phyloP scores from a whole-genome alignment of 1,140 invertebrate species.

The Phthorimaea operculella region DNA sequence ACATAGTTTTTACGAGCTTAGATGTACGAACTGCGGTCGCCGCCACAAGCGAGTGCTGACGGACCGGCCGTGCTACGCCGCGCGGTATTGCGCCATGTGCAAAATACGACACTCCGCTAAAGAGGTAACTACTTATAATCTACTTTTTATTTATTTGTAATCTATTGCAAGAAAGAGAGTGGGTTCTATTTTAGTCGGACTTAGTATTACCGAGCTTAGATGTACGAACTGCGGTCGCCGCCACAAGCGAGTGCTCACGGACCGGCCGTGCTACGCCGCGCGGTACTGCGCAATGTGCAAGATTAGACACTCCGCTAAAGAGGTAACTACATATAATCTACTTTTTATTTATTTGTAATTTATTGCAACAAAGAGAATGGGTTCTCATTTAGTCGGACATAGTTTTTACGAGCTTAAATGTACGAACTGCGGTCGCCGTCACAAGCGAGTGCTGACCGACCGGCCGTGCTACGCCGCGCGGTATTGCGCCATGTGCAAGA shows the following conservation, averaged over 20 bases:
- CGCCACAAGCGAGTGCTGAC: conserved; percentile 87
- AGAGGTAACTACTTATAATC: conserved; percentile 83
- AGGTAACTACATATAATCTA: no score
- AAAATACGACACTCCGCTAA: conserved; percentile 91
- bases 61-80: conserved; percentile 90
- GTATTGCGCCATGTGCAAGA: conserved; percentile 89
- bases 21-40: conserved; percentile 89
- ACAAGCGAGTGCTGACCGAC: conserved; percentile 84
- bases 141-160: conserved; percentile 89
- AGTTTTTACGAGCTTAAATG: conserved; percentile 70
- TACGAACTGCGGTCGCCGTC: conserved; percentile 90
- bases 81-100: conserved; percentile 88
- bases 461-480: conserved; percentile 90
- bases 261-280: conserved; percentile 91
- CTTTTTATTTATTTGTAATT: conserved; percentile 89
- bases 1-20: no score
- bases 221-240: conserved; percentile 92
- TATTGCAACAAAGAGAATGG: no score
- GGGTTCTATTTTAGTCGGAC: no score
- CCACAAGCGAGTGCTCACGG: conserved; percentile 85
- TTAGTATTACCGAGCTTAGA: no score
- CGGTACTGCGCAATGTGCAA: conserved; percentile 90
- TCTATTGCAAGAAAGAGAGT: no score
- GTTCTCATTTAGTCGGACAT: no score
- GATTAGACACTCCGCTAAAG: conserved; percentile 90